A percentile compares a stretch with the other conserved stretches of the same genome.
Conservation (phyloP, 2,797 vertebrate species). For the Manis pentadactyla region DNA sequence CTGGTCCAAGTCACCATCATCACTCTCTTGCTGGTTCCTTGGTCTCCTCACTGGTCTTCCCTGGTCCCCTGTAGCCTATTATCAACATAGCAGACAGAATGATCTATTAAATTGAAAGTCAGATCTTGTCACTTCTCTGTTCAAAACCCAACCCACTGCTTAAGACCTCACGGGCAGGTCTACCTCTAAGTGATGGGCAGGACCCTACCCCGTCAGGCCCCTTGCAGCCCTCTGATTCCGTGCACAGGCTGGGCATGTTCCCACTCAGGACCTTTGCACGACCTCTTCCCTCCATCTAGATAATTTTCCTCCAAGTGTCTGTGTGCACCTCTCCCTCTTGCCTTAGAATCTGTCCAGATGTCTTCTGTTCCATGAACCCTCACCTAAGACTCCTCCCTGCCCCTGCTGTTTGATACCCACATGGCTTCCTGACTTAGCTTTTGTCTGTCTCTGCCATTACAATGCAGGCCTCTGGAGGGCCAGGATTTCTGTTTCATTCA, state of each 20-base stretch:
- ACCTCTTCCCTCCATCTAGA: not conserved
- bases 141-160: not conserved
- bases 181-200: accelerated
- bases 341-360: no score
- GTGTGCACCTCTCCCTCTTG: not conserved
- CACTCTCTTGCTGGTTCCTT: not conserved
- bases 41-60: not conserved
- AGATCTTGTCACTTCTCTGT: not conserved
- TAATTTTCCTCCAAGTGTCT: no score
- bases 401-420: not conserved
- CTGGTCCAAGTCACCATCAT: not conserved
- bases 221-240: no score
- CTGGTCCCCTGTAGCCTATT: not conserved
- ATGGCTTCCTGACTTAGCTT: not conserved
- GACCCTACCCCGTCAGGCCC: not conserved
- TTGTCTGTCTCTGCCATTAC: not conserved
- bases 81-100: not conserved
- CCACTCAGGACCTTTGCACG: not conserved
- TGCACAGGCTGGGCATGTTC: not conserved
- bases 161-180: not conserved
- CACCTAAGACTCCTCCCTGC: not conserved
- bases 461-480: no score
- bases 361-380: not conserved
- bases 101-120: not conserved
- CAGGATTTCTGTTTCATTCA: not conserved